phyloP scores from a whole-genome alignment of 2,797 vertebrate species.

The Sebastiscus albofasciatus region DNA sequence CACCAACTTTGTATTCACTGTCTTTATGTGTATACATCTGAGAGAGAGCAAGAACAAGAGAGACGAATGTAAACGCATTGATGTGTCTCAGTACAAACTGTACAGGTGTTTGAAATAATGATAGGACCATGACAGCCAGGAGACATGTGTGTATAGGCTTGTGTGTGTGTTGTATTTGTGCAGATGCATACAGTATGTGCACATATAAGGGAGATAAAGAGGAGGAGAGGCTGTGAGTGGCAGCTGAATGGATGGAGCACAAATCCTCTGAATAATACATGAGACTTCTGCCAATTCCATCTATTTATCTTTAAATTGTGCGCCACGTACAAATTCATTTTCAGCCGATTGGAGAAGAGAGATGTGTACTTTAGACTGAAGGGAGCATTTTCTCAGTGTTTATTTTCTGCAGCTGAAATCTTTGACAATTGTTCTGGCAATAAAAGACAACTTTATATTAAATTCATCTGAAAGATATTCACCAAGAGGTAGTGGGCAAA shows the following conservation, averaged over 20 bases:
- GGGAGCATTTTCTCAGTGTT: slow-evolving; percentile 38
- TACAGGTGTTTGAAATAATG: slow-evolving; percentile 16
- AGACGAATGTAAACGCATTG: not conserved
- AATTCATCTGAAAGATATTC: slow-evolving; percentile 51
- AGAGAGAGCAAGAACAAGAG: not conserved
- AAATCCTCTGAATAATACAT: slow-evolving; percentile 52
- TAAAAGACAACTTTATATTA: slow-evolving; percentile 27
- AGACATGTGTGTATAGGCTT: not conserved
- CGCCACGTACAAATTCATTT: slow-evolving; percentile 3
- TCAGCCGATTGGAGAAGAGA: slow-evolving; percentile 21
- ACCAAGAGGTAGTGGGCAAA: slow-evolving; percentile 69
- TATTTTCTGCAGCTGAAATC: slow-evolving; percentile 33
- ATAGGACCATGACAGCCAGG: not conserved
- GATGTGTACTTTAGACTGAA: slow-evolving; percentile 26
- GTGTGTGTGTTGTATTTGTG: slow-evolving; percentile 5
- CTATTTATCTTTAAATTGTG: slow-evolving; percentile 29
- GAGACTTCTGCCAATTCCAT: slow-evolving; percentile 33
- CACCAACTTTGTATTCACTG: not conserved
- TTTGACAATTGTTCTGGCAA: slow-evolving; percentile 37
- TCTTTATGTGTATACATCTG: slow-evolving; percentile 1
- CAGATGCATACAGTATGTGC: slow-evolving; percentile 3
- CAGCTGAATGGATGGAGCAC: slow-evolving; percentile 39
- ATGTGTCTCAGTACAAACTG: slow-evolving; percentile 3
- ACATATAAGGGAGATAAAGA: slow-evolving; percentile 35
- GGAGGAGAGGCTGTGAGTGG: slow-evolving; percentile 53